Percentiles rank a stretch among this genome's conserved stretches.
These are phyloP conservation scores for Hirtodrosophila cameraria DNA, from an alignment of 2,888 invertebrate species.

Conservation along the genomic window DNA sequence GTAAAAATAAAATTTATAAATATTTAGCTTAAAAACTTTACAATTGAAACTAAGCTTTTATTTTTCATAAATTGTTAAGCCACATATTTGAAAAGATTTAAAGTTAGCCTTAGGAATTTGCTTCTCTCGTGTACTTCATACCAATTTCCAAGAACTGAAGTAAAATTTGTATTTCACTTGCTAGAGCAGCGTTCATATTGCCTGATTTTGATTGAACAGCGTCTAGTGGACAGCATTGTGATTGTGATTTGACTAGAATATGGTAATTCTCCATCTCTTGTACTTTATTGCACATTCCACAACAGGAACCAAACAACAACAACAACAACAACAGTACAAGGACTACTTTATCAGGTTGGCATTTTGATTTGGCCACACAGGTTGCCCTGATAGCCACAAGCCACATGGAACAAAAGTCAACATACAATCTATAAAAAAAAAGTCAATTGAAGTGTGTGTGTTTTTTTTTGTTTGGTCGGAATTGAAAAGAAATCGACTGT, in stretches of 20 bases:
- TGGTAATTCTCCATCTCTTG: slow-evolving; percentile 57
- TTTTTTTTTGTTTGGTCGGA: slow-evolving; percentile 40
- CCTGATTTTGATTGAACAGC: slow-evolving; percentile 67
- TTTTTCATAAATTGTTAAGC: too few relatives aligned
- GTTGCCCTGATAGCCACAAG: slow-evolving; percentile 27
- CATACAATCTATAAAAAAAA: slow-evolving; percentile 38
- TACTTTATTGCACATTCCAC: slow-evolving; percentile 71
- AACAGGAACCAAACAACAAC: slow-evolving; percentile 31
- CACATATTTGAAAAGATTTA: too few relatives aligned
- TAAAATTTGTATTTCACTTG: slow-evolving; percentile 25
- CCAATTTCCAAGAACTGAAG: background rate
- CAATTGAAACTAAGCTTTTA: too few relatives aligned
- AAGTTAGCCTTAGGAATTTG: too few relatives aligned
- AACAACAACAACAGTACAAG: slow-evolving; percentile 12
- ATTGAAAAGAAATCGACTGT: slow-evolving; percentile 81
- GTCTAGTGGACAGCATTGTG: slow-evolving; percentile 59
- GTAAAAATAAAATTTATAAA: too few relatives aligned
- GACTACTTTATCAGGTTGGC: slow-evolving; percentile 18
- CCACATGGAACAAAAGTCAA: slow-evolving; percentile 24
- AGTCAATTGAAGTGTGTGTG: slow-evolving; percentile 58
- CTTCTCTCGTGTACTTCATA: too few relatives aligned
- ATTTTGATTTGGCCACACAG: slow-evolving; percentile 39
- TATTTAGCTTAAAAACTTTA: too few relatives aligned
- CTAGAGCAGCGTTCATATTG: slow-evolving; percentile 52
- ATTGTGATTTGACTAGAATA: slow-evolving; percentile 73